Percentiles rank a stretch among this genome's conserved stretches.
Conservation (phyloP, 2,888 invertebrate species). For the Euzophera pinguis region DNA sequence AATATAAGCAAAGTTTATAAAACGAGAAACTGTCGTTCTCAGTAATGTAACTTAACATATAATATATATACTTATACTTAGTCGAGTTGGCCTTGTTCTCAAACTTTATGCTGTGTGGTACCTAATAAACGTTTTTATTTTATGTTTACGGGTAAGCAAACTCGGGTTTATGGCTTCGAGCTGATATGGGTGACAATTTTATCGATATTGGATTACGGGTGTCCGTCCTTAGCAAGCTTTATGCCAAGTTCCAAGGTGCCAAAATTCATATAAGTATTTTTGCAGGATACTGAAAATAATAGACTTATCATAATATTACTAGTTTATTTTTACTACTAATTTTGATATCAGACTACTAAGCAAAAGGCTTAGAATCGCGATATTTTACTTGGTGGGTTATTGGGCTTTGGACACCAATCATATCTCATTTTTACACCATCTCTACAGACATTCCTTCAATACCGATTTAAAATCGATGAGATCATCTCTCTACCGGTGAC, state of each 20-base stretch:
- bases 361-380: too few relatives aligned
- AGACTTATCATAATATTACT: too few relatives aligned
- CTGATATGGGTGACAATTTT: constrained; percentile 44
- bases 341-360: too few relatives aligned
- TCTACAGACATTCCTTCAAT: background rate
- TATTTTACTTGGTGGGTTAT: too few relatives aligned
- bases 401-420: too few relatives aligned
- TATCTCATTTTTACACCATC: too few relatives aligned
- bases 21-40: constrained; percentile 46
- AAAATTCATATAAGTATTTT: too few relatives aligned
- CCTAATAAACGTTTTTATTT: constrained; percentile 56
- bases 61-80: constrained; percentile 36
- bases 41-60: too few relatives aligned
- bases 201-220: constrained; percentile 43
- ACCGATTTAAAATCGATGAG: background rate
- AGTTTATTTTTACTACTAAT: too few relatives aligned
- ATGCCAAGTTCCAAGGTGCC: background rate
- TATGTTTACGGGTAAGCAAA: constrained; percentile 54
- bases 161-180: constrained; percentile 40
- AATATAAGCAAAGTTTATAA: constrained; percentile 51
- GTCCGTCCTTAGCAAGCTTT: constrained; percentile 24
- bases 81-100: constrained; percentile 52
- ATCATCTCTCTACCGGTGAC: constrained; percentile 8
- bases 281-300: too few relatives aligned
- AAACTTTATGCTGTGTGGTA: constrained; percentile 49